These are phyloP conservation scores for Desmodus rotundus DNA, from an alignment of 2,113 vertebrate species.

Conservation along the genomic window DNA sequence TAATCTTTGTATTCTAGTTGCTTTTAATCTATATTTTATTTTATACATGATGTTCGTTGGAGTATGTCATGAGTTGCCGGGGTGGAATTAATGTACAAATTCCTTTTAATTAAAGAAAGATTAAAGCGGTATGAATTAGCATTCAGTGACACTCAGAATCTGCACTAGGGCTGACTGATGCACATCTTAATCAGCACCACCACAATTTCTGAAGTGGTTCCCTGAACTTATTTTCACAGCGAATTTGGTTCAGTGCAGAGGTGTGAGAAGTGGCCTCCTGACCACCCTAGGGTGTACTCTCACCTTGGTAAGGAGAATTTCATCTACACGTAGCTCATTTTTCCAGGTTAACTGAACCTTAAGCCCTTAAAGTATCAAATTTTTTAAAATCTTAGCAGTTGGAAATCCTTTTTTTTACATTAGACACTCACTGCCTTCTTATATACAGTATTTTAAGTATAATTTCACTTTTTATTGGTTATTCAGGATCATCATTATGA, in stretches of 20 bases:
- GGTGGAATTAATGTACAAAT: constrained; percentile 42
- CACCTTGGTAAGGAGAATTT: not conserved
- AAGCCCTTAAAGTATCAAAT: not conserved
- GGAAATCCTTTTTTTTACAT: not conserved
- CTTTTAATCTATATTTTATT: constrained; percentile 44
- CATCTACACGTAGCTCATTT: not conserved
- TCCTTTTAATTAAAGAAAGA: constrained; percentile 63
- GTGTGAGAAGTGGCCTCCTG: not conserved
- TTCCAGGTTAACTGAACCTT: constrained; percentile 40
- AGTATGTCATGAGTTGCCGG: not conserved
- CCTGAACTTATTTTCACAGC: constrained; percentile 18
- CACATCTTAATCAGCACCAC: constrained; percentile 41
- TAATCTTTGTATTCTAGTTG: constrained; percentile 36
- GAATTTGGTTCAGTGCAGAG: not conserved
- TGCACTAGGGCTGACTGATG: not conserved
- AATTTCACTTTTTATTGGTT: not conserved
- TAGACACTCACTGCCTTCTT: not conserved
- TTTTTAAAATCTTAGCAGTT: not conserved
- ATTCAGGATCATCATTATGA: not conserved
- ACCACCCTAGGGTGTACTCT: not conserved
- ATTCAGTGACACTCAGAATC: not conserved
- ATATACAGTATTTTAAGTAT: not conserved
- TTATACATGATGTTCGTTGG: constrained; percentile 27
- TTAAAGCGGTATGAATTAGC: constrained; percentile 33
- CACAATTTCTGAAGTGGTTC: constrained; percentile 18